A percentile compares a stretch with the other conserved stretches of the same genome.
phyloP scores from a whole-genome alignment of 2,113 vertebrate species.

The Toxotes chatareus region DNA sequence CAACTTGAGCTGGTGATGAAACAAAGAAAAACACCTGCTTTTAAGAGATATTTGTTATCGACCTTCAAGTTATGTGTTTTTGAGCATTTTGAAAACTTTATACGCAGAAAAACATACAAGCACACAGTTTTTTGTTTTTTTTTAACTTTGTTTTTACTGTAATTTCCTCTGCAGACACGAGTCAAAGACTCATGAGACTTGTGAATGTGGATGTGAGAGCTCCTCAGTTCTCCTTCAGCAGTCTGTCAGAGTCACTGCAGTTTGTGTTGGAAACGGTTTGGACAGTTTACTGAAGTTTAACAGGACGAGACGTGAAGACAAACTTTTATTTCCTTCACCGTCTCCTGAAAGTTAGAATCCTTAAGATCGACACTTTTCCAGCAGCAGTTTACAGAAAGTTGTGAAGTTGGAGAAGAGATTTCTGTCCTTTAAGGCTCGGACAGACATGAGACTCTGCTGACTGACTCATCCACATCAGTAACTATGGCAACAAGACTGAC shows the following conservation, averaged over 20 bases:
- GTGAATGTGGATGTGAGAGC: conserved; percentile 8
- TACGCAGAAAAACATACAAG: conserved; percentile 34
- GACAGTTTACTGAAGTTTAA: too few species aligned
- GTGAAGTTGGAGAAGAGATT: neutral
- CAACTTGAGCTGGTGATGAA: conserved; percentile 6
- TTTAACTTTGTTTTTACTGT: neutral
- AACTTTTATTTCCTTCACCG: neutral
- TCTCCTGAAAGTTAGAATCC: conserved; percentile 1
- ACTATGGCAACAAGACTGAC: too few species aligned
- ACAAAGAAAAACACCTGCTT: neutral
- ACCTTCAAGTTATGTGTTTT: conserved; percentile 5
- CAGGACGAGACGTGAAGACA: too few species aligned
- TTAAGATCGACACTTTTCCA: neutral
- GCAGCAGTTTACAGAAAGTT: neutral
- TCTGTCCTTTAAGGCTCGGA: neutral
- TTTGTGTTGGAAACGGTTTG: neutral
- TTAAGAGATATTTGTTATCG: conserved; percentile 27
- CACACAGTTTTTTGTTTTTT: conserved; percentile 11
- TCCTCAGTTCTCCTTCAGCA: neutral
- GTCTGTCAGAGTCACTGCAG: neutral
- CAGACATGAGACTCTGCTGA: neutral
- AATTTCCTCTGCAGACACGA: neutral
- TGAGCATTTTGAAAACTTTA: conserved; percentile 22
- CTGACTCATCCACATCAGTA: too few species aligned
- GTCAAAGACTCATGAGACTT: neutral